Conservation (phyloP, 2,797 vertebrate genomes). For the Spinibarbus caldwelli region DNA sequence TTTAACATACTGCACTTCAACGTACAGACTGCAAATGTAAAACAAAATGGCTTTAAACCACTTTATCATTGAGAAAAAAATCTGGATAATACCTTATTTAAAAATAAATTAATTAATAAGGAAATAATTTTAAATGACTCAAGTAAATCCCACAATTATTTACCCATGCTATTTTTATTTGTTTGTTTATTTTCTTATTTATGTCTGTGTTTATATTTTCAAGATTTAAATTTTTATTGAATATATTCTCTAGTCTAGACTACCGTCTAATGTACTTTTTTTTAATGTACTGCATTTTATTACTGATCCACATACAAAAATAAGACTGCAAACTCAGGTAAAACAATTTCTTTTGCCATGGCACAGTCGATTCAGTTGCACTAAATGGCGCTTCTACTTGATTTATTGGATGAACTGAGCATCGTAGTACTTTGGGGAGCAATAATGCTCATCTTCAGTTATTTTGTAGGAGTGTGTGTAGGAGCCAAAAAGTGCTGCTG, state of each 20-base stretch:
- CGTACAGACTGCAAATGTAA: neutral
- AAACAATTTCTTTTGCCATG: neutral
- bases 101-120: too few relatives aligned
- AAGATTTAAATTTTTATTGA: neutral
- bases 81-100: too few relatives aligned
- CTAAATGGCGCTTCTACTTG: neutral
- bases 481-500: neutral
- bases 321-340: neutral
- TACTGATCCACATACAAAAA: neutral
- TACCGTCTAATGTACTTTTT: neutral
- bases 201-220: too few relatives aligned
- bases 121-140: neutral
- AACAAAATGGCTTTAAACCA: neutral
- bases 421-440: neutral
- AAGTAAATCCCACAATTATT: neutral
- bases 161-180: neutral
- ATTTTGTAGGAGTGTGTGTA: neutral
- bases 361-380: neutral
- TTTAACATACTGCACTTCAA: neutral
- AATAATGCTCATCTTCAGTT: neutral
- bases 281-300: neutral
- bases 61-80: neutral
- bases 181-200: neutral
- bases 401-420: neutral
- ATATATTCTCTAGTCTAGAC: neutral